phyloP scores from a whole-genome alignment of 1,140 invertebrate species.

The Magallana angulata region DNA sequence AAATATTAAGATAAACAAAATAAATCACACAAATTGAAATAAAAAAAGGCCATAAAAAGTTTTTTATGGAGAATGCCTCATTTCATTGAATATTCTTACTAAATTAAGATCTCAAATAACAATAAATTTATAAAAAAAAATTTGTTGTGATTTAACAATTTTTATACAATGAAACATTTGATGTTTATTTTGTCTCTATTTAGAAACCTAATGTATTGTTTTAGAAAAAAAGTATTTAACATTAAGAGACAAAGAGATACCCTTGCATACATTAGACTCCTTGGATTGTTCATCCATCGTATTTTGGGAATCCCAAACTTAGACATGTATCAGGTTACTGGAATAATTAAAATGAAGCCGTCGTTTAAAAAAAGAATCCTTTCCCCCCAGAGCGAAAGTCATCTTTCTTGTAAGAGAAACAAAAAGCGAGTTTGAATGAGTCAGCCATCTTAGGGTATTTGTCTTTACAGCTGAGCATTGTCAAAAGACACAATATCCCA shows the following conservation, averaged over 20 bases:
- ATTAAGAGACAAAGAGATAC: not conserved
- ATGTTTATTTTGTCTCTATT: too few species aligned
- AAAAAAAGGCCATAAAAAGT: too few species aligned
- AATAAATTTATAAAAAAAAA: too few species aligned
- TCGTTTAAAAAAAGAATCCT: not conserved
- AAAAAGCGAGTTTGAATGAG: not conserved
- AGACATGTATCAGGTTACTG: not conserved
- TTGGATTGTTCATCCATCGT: slow-evolving; percentile 3
- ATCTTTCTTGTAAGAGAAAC: slow-evolving; percentile 10
- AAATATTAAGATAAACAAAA: too few species aligned
- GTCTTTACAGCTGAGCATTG: slow-evolving; percentile 40
- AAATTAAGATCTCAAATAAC: too few species aligned
- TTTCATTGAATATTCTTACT: too few species aligned
- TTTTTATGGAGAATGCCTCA: too few species aligned
- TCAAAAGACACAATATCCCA: slow-evolving; percentile 33
- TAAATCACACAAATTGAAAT: too few species aligned
- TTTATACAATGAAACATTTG: too few species aligned
- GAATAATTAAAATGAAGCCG: slow-evolving; percentile 36
- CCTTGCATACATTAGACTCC: not conserved
- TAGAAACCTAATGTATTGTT: not conserved
- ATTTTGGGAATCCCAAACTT: not conserved
- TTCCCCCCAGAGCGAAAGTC: slow-evolving; percentile 3
- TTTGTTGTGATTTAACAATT: too few species aligned
- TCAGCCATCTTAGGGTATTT: slow-evolving; percentile 28
- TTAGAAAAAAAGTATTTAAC: not conserved